These are phyloP conservation scores for Tanytarsus gracilentus DNA, from an alignment of 2,888 invertebrate species.

Conservation along the genomic window DNA sequence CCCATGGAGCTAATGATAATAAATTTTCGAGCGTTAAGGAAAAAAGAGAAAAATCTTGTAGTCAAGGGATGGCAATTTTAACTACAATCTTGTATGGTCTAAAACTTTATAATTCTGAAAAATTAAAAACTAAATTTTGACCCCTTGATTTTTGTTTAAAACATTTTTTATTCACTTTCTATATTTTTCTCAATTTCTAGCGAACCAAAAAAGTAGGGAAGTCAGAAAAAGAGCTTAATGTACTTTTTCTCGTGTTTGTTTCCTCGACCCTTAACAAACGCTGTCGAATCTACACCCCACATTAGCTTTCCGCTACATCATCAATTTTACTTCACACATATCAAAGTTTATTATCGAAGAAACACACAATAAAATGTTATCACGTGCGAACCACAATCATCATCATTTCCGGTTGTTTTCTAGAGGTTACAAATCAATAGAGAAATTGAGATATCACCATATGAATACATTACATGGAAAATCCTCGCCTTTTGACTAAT, in stretches of 20 bases:
- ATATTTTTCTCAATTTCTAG: not conserved
- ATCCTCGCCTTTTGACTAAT: no score
- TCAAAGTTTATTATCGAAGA: not conserved
- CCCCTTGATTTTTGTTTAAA: no score
- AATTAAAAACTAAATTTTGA: not conserved
- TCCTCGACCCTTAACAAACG: no score
- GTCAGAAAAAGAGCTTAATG: conserved; percentile 1
- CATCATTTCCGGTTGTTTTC: not conserved
- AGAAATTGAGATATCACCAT: no score
- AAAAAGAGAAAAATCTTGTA: not conserved
- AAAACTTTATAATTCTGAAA: not conserved
- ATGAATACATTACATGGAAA: no score
- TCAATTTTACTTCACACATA: not conserved
- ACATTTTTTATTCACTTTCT: not conserved
- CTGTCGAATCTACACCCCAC: not conserved
- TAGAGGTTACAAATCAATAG: not conserved
- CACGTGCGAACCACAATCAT: conserved; percentile 9
- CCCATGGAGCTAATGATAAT: conserved; percentile 26
- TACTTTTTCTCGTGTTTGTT: not conserved
- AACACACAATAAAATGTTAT: conserved; percentile 7
- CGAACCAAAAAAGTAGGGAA: not conserved
- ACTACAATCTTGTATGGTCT: not conserved
- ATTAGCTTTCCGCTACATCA: conserved; percentile 6
- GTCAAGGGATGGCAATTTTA: no score
- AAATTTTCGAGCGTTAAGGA: not conserved